phyloP scores from a whole-genome alignment of 2,113 vertebrate species.

The Noturus placidus region DNA sequence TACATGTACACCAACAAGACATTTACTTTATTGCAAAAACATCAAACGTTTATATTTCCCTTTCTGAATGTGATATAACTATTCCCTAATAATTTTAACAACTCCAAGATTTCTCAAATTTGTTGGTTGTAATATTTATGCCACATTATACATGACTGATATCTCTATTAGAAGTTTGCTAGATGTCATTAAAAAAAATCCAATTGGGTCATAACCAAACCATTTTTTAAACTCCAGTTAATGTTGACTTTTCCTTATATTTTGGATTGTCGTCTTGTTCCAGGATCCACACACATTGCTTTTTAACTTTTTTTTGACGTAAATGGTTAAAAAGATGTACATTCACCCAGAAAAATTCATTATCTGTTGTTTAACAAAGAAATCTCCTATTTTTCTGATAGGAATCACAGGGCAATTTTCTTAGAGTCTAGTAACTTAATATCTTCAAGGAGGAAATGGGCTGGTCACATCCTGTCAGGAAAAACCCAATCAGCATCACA shows the following conservation, averaged over 20 bases:
- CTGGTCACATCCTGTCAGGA: slow-evolving; percentile 13
- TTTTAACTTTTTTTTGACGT: neutral
- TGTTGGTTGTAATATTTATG: neutral
- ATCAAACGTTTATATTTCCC: neutral
- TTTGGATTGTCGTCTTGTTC: neutral
- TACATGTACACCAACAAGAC: neutral
- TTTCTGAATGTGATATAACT: neutral
- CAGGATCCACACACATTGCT: neutral
- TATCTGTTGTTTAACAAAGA: neutral
- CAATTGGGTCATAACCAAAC: neutral
- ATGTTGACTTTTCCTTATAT: neutral
- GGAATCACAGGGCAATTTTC: neutral
- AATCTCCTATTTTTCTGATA: neutral
- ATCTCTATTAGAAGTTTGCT: neutral
- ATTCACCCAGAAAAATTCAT: neutral
- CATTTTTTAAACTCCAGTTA: neutral
- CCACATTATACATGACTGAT: neutral
- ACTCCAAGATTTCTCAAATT: neutral
- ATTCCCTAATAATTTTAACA: neutral
- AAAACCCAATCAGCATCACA: neutral
- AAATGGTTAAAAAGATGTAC: neutral
- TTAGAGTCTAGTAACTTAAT: neutral
- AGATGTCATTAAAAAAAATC: neutral
- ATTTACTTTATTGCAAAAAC: no score
- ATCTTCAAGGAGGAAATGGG: neutral